Base-by-base conservation (phyloP, 2,888 invertebrate genomes). In the Temnothorax rugatulus region DNA sequence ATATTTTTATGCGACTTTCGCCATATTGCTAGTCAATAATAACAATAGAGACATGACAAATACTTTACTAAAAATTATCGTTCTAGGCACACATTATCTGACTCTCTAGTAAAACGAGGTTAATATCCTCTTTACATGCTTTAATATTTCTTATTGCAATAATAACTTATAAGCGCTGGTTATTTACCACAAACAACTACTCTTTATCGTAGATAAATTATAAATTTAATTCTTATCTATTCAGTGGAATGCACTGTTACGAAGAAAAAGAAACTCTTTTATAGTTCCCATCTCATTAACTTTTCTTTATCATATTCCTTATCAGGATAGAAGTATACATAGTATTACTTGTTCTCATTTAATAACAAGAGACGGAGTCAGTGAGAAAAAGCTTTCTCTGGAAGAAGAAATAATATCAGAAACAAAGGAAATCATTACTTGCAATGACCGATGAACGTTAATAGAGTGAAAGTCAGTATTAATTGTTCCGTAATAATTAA, bases 91-190 rank as follows among this genome's bases (percentile, higher is more conserved):
- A 61, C 38, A 52, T 86, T 84, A 84, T 81, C 83, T 50, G 71
- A 79, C 76, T 86, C 83, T 69, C 47, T 47, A 57, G 63, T 83
- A 85, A 90, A 93, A 91, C 83, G 89, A 87, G 91, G 91, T 92
- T 92, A 93, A 93, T 91, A 90, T 90, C 89, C 91, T 92, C 90
- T 92, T 92, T 91, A 91, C 88, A 85, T 84, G 88, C 88, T 91
- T 85, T 88, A 63, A 89, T 85, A 87, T 87, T 84, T 85, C 90
- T 92, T 91, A 91, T 92, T 91, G 84, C 83, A 50, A 84, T 87
- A 86, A 88, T 89, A 90, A 91, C 84, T 91, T 87, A 88, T 74
- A 84, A 75, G 57, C 88, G 83, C 84, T 85, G 83, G n/a, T 82
- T 86, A 87, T 85, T 89, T 84, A 84, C 84, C 85, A 86, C 88